Evolutionary conservation across 2,888 invertebrate species (phyloP), one percentile per base, ranked within the genome.

Genomic region (Orthosia gothica): DNA sequence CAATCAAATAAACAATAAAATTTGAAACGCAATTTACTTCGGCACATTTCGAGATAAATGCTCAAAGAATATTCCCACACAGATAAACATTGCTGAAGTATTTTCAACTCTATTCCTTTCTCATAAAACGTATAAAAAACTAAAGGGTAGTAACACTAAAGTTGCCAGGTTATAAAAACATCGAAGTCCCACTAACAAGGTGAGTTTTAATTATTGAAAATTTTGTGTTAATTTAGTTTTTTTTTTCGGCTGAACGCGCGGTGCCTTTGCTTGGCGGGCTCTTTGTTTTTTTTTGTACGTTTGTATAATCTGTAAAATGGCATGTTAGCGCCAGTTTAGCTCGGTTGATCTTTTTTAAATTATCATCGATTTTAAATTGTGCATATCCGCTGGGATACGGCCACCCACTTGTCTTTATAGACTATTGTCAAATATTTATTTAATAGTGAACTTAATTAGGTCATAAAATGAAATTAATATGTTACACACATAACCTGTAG

Each of bases 221-320:
- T 92, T 91, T 93, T 91, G 93, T 94, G 95, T 95, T 95, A 95
- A 95, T 95, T 94, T 94, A 88, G 89, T 93, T 94, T 94, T 95
- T 94, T 94, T 92, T 94, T 93, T 92, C 74, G 82, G 83, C 83
- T 71, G 89, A 88, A 87, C 83, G 85, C 84, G 89, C 93, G 95
- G 94, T 89, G 70, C 92, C 95, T 94, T 95, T 95, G 92, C 90
- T 79, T 82, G 85, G 92, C 93, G 93, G 55, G 9, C 1, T 91
- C 81, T 87, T 91, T 86, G 79, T 70, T 66, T 71, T 88, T 92
- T 93, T 94, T 92, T n/a, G n/a, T n/a, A 89, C 86, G 83, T 92
- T 94, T 93, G 95, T 95, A 86, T 95, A 94, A 95, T 95, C 95
- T 95, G 95, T 95, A 93, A 95, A 95, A 95, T 95, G 95, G 93